Conservation (phyloP, 2,113 vertebrate species). For the Pseudonaja textilis region DNA sequence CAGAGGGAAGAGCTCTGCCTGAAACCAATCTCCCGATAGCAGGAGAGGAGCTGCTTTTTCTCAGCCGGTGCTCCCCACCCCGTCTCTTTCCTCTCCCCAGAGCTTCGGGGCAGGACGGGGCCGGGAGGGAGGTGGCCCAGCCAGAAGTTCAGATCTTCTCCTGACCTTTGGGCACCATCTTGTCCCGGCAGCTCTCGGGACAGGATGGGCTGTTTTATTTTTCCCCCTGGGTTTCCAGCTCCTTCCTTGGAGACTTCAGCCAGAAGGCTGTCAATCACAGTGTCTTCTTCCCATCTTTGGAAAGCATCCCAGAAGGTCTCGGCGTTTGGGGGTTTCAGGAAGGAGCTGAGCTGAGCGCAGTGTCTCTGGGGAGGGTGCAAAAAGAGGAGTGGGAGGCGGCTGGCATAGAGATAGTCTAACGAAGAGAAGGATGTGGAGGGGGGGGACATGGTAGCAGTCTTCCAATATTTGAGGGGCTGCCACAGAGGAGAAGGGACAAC, state of each 20-base stretch:
- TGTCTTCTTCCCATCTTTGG: background rate
- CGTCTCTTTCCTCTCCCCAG: background rate
- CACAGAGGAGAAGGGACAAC: too few relatives aligned
- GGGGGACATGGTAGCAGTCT: too few relatives aligned
- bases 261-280: background rate
- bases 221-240: background rate
- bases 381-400: background rate
- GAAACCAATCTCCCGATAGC: constrained; percentile 78
- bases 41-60: constrained; percentile 66
- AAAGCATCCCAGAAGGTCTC: background rate
- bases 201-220: background rate
- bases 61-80: constrained; percentile 57
- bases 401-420: background rate
- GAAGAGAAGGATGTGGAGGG: background rate
- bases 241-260: background rate
- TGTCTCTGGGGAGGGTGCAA: background rate
- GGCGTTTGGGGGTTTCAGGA: background rate
- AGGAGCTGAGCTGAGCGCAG: background rate
- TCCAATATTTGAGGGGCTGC: too few relatives aligned
- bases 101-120: background rate
- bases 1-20: constrained; percentile 70
- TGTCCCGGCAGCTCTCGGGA: background rate
- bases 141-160: background rate
- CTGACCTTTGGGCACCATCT: constrained; percentile 15
- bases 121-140: background rate